A percentile compares a stretch with the other conserved stretches of the same genome.
These are phyloP conservation scores for Apis dorsata DNA, from an alignment of 1,140 invertebrate genomes.

Conservation along the genomic window DNA sequence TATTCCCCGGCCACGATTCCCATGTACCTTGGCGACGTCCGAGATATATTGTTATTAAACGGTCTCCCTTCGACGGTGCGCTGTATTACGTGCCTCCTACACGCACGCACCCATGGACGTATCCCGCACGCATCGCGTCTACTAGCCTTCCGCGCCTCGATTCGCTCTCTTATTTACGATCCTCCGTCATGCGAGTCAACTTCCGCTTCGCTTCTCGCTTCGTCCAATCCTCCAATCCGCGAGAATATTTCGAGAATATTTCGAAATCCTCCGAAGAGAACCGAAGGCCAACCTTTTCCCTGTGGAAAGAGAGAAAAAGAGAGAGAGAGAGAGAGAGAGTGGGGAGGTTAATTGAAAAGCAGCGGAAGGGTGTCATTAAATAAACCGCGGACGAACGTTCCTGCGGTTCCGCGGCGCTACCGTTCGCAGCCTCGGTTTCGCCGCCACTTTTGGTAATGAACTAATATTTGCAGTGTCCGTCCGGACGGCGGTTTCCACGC, in stretches of 20 bases:
- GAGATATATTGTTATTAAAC: slow-evolving; percentile 81
- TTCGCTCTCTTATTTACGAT: slow-evolving; percentile 68
- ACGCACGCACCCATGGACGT: slow-evolving; percentile 18
- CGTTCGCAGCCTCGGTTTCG: slow-evolving; percentile 64
- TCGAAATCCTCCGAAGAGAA: too few relatives aligned
- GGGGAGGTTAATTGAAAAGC: slow-evolving; percentile 62
- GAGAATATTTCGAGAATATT: too few relatives aligned
- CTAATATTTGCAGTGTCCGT: slow-evolving; percentile 79
- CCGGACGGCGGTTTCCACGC: slow-evolving; percentile 41
- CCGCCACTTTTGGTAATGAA: slow-evolving; percentile 80
- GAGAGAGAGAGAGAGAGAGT: not conserved
- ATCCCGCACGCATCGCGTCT: slow-evolving; percentile 42
- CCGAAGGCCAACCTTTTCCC: not conserved
- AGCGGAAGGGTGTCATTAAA: slow-evolving; percentile 71
- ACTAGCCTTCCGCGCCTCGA: slow-evolving; percentile 28
- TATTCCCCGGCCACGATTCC: slow-evolving; percentile 23
- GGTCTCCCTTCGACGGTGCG: slow-evolving; percentile 69
- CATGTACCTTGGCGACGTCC: slow-evolving; percentile 68
- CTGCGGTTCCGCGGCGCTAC: slow-evolving; percentile 66
- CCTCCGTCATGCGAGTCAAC: slow-evolving; percentile 70
- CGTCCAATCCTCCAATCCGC: too few relatives aligned
- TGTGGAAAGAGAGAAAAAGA: not conserved
- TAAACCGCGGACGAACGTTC: slow-evolving; percentile 71
- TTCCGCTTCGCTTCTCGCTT: slow-evolving; percentile 48
- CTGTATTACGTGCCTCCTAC: slow-evolving; percentile 70